Base-by-base conservation (phyloP, 2,113 vertebrate species). In the Gila orcuttii region DNA sequence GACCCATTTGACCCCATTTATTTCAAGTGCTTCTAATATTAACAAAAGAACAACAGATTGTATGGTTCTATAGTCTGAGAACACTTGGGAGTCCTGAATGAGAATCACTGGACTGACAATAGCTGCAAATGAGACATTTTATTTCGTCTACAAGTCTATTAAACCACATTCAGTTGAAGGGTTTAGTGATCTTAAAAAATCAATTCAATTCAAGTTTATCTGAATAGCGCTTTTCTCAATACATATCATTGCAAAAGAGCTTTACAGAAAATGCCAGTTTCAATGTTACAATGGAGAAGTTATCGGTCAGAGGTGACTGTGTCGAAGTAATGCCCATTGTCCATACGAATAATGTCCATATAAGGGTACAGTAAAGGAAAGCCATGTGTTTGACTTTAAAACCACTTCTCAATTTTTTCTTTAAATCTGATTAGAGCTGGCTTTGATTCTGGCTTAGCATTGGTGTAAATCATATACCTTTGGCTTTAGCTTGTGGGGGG, bases 361-460 rank as follows among this genome's bases (percentile, higher is more conserved):
- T 50, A 50, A 50, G 13, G 12, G 47, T 47, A 47, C 11, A 10
- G 52, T 55, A 55, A 55, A 21, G 52, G 52, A 55, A 21, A 57
- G 2, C 19, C 21, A 21, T 21, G 2, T 21, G 55, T 57, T 57
- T 55, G 5, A 19, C 50, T 52, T 52, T 55, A 19, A 19, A 17
- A 55, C 5, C 4, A 19, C 17, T 55, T 57, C 6, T 8, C 6
- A 57, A 8, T 71, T 5, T 71, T 21, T 80, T 15, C 8, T 11
- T 28, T 47, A 64, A 64, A 80, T 64, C 36, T 47, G 39, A 47
- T 66, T 80, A 47, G 57, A 0, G 23, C 17, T 4, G 31, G 23
- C 76, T 79, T 39, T 79, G 76, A 79, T 36, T 57, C 36, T 71
- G 68, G 36, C 42, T 25, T 23, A 47, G 71, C 13, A 6, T 74